Base-by-base conservation (phyloP, 2,888 invertebrate species). In the Drepana falcataria region DNA sequence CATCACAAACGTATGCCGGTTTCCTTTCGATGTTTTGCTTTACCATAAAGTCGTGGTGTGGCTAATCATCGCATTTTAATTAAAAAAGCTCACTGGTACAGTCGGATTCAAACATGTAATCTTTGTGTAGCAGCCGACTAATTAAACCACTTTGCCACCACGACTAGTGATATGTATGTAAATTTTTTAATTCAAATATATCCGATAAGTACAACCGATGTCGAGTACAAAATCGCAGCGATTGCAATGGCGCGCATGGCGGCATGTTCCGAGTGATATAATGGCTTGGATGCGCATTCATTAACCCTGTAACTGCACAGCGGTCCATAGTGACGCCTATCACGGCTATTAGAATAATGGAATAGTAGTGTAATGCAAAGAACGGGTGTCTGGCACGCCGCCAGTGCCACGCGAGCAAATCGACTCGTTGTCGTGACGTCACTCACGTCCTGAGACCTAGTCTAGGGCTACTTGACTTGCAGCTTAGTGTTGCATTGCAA, bases 321-420 rank as follows among this genome's bases (percentile, higher is more conserved):
- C 74, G 69, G 61, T 69, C 68, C 62, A 70, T 66, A 71, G 75
- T 71, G 70, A 67, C 67, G 68, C 71, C 75, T 82, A 79, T 81
- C 75, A 67, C 67, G 68, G 71, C 75, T 82, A 79, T 81, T 75
- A 81, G 71, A 72, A 79, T 86, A 87, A 86, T 87, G 82, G 84
- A 78, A 82, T 83, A 77, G 77, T 77, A 72, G 73, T 85, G 83
- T 83, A 76, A 73, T 75, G 75, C 75, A 77, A 81, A 83, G 80
- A 83, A 83, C 79, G 75, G 73, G 59, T 71, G 71, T 69, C 78
- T 81, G 83, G 83, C 83, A 61, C 53, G 52, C 55, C 68, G 83
- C 83, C 85, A 83, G 70, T 63, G 58, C 65, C 68, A 62, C 68
- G 65, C 65, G 61, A 68, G 63, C 66, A 68, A 70, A 70, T 72